Conservation (phyloP, 2,797 vertebrate genomes). For the Sebastes matsubarae region DNA sequence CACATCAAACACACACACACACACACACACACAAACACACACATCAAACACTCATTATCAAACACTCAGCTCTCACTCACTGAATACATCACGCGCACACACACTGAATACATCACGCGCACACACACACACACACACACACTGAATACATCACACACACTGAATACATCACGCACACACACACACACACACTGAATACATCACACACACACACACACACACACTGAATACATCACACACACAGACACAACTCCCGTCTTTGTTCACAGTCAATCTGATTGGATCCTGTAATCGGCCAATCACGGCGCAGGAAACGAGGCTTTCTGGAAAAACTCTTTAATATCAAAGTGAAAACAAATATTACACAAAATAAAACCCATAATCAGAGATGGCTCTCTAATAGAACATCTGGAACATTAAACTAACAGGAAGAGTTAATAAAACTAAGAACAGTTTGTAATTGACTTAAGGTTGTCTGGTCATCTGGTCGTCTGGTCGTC, state of each 20-base stretch:
- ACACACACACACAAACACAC: background rate
- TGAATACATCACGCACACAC: too few relatives aligned
- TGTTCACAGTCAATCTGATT: background rate
- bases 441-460: too few relatives aligned
- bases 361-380: background rate
- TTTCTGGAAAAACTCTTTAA: background rate
- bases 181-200: too few relatives aligned
- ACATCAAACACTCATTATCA: background rate
- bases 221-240: too few relatives aligned
- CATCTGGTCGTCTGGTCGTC: too few relatives aligned
- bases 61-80: background rate
- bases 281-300: background rate
- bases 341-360: background rate
- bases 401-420: too few relatives aligned
- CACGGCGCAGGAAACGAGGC: background rate
- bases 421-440: too few relatives aligned
- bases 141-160: too few relatives aligned
- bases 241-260: background rate
- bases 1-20: background rate
- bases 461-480: fast-evolving
- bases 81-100: background rate
- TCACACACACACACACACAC: too few relatives aligned
- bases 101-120: too few relatives aligned
- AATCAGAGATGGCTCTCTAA: too few relatives aligned
- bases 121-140: too few relatives aligned